Percentiles rank a stretch among this genome's conserved stretches.
Evolutionary conservation across 2,888 invertebrate species (phyloP).

Genomic region (Dascillus cervinus): DNA sequence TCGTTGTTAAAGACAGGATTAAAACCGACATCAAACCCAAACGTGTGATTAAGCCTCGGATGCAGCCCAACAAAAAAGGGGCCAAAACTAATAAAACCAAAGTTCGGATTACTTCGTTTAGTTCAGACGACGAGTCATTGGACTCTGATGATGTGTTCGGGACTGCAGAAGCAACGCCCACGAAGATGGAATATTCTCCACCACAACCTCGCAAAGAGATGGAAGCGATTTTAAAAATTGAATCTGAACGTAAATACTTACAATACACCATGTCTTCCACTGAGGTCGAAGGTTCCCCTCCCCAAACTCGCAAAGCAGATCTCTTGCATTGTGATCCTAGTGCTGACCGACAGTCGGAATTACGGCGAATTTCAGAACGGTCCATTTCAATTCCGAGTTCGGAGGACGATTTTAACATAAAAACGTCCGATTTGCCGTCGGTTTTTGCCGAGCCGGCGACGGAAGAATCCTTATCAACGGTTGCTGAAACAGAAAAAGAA

Average conservation of each 20-base stretch:
- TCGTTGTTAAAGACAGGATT: slow-evolving; percentile 42
- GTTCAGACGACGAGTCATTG: slow-evolving; percentile 67
- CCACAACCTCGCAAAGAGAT: slow-evolving; percentile 69
- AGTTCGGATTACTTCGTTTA: slow-evolving; percentile 67
- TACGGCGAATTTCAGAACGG: slow-evolving; percentile 63
- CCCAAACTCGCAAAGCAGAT: slow-evolving; percentile 62
- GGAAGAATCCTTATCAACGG: slow-evolving; percentile 34
- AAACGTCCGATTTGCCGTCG: slow-evolving; percentile 45
- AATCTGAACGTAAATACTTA: slow-evolving; percentile 59
- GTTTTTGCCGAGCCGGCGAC: slow-evolving; percentile 34
- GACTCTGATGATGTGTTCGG: slow-evolving; percentile 73
- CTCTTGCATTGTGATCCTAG: slow-evolving; percentile 52
- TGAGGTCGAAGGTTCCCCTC: slow-evolving; percentile 70
- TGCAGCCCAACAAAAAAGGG: slow-evolving; percentile 50
- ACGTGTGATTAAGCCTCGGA: slow-evolving; percentile 52
- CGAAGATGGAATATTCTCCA: slow-evolving; percentile 64
- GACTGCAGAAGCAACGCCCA: slow-evolving; percentile 65
- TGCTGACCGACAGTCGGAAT: slow-evolving; percentile 58
- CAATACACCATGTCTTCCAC: slow-evolving; percentile 62
- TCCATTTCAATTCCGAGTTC: slow-evolving; percentile 71
- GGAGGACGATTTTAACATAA: slow-evolving; percentile 61
- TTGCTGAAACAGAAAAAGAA: slow-evolving; percentile 15
- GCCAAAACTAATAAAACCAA: slow-evolving; percentile 58
- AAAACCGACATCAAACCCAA: slow-evolving; percentile 58
- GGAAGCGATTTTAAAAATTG: slow-evolving; percentile 64